A percentile compares a stretch with the other conserved stretches of the same genome.
Conservation (phyloP, 2,113 vertebrate species). For the Atrichornis clamosus region DNA sequence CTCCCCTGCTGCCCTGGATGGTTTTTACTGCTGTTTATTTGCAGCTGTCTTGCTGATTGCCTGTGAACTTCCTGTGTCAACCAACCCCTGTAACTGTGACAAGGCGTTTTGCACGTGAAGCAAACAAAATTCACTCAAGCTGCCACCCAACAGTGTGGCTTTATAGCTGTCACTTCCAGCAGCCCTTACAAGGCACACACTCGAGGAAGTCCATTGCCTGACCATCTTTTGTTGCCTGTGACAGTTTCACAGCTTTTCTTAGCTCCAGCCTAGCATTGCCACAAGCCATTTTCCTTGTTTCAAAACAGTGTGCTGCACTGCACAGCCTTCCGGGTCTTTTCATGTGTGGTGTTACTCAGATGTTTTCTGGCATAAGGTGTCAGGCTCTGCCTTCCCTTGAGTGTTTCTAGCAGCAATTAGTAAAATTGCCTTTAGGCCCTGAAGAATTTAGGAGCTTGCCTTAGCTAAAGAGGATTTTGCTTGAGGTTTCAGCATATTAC, state of each 20-base stretch:
- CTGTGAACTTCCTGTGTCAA: not conserved
- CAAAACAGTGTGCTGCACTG: not conserved
- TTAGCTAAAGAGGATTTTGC: not conserved
- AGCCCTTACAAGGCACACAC: accelerated
- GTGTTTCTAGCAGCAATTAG: not conserved
- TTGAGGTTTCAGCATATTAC: not conserved
- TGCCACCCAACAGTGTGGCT: not conserved
- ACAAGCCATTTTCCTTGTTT: not conserved
- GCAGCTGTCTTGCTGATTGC: not conserved
- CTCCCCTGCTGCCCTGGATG: not conserved
- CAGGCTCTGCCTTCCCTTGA: not conserved
- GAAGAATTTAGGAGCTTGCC: not conserved
- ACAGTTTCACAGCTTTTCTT: constrained; percentile 9
- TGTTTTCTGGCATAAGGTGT: not conserved
- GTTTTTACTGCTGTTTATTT: not conserved
- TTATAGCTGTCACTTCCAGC: not conserved
- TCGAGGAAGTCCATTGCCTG: not conserved
- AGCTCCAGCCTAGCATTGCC: not conserved
- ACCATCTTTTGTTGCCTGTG: not conserved
- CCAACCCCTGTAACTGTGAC: not conserved
- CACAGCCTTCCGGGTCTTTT: not conserved
- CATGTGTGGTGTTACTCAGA: not conserved
- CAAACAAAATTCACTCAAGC: not conserved
- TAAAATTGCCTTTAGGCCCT: not conserved
- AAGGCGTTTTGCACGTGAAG: not conserved